Conservation (phyloP, 2,797 vertebrate species). For the Propithecus deckenii region DNA sequence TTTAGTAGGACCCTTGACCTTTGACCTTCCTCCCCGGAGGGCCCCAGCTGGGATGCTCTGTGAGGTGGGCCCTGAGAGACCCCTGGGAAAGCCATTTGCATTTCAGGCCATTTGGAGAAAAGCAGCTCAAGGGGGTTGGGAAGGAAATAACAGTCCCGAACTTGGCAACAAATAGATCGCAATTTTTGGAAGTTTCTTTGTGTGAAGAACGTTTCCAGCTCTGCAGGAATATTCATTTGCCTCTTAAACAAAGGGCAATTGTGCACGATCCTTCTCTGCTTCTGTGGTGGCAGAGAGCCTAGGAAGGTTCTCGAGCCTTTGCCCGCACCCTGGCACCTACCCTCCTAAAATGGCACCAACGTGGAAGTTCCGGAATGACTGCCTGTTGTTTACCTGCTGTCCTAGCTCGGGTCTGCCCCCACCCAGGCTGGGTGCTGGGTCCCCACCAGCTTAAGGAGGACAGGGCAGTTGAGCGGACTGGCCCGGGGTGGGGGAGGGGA, state of each 20-base stretch:
- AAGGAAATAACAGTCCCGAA: neutral
- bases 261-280: fast-evolving
- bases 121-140: neutral
- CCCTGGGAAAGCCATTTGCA: neutral
- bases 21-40: neutral
- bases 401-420: neutral
- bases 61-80: neutral
- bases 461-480: neutral
- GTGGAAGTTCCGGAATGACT: neutral
- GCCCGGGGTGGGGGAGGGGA: neutral
- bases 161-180: constrained; percentile 9
- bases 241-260: neutral
- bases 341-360: fast-evolving
- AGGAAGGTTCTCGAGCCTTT: neutral
- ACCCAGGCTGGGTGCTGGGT: neutral
- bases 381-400: neutral
- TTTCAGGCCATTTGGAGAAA: neutral
- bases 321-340: neutral
- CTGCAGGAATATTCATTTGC: neutral
- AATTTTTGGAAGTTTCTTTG: constrained; percentile 41
- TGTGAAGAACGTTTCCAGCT: neutral
- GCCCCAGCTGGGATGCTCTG: neutral
- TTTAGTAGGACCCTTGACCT: neutral
- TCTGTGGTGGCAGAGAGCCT: fast-evolving
- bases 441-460: neutral